A percentile compares a stretch with the other conserved stretches of the same genome.
These are phyloP conservation scores for Glomeris marginata DNA, from an alignment of 2,888 invertebrate genomes.

Conservation along the genomic window DNA sequence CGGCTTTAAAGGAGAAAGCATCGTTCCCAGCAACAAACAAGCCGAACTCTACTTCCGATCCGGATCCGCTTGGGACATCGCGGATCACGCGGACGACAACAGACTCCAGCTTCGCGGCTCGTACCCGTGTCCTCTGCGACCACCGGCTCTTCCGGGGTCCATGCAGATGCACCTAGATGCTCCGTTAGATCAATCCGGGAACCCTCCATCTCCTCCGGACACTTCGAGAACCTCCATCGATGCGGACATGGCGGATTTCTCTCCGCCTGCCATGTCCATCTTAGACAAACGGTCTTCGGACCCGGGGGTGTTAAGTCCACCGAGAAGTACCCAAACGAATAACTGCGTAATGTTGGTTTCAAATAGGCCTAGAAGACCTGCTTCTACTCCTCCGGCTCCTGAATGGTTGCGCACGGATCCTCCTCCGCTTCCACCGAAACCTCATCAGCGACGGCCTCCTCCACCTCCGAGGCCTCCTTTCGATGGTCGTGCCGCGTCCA, in stretches of 20 bases:
- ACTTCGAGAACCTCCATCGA: slow-evolving; percentile 6
- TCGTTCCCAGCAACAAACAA: too few relatives aligned
- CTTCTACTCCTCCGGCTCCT: slow-evolving; percentile 2
- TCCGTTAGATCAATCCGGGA: background rate
- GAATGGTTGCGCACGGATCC: slow-evolving; percentile 2
- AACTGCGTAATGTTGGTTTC: background rate
- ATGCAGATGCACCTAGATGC: background rate
- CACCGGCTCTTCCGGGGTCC: too few relatives aligned
- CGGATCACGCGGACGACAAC: too few relatives aligned
- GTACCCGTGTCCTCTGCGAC: background rate
- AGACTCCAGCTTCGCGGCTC: background rate
- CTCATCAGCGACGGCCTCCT: slow-evolving; percentile 4
- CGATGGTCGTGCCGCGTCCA: too few relatives aligned
- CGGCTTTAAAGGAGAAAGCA: too few relatives aligned
- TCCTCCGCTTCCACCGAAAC: slow-evolving; percentile 11
- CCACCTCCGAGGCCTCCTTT: background rate
- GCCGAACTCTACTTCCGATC: too few relatives aligned
- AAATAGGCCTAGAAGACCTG: background rate
- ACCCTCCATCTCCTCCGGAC: background rate
- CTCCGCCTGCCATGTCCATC: slow-evolving; percentile 2
- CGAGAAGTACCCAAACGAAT: too few relatives aligned
- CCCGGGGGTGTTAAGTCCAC: too few relatives aligned
- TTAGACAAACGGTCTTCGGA: background rate
- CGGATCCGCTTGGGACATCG: too few relatives aligned
- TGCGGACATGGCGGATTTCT: slow-evolving; percentile 6